Base-by-base conservation (phyloP, 2,797 vertebrate genomes). In the Silurus aristotelis region DNA sequence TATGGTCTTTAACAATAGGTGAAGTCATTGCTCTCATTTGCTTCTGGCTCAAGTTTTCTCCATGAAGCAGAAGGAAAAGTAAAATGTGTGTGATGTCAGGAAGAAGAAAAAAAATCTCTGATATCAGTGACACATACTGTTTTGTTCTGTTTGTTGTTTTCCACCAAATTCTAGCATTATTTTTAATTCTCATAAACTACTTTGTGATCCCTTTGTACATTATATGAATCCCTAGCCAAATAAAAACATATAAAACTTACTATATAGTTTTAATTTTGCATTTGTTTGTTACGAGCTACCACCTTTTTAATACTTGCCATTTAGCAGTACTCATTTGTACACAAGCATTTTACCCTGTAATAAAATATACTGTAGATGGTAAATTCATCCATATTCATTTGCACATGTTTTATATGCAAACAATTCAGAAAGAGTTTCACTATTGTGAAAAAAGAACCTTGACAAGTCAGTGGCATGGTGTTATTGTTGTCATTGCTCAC, bases 1-100 rank as follows among this genome's bases (percentile, higher is more conserved):
- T 84, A 27, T 78, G 43, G 46, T 56, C 22, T 83, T 82, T 55
- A 67, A 85, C 87, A 88, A 88, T 85, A 63, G 67, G 8, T 75
- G 77, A 81, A 83, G 70, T 84, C 77, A 86, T 76, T 83, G 71
- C 84, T 85, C 27, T n/a, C 64, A 63, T 63, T 73, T 76, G 38
- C 70, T 80, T 55, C 27, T 80, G 87, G 67, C 81, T 73, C 48
- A 13, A 27, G 38, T 55, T 83, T 75, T 84, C 60, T 78, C 52
- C 73, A 31, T 52, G 43, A 70, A 71, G 64, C 64, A 84, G 46
- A 73, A 80, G 72, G 64, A 71, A 46, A 80, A 58, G 56, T 73
- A 85, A 78, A 82, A 72, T 55, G 52, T 61, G 31, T 43, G 27
- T 61, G 58, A 79, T 63, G 60, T 79, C 77, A 63, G 9, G 13